phyloP scores from a whole-genome alignment of 2,797 vertebrate genomes.

The Corythornis leucogaster region DNA sequence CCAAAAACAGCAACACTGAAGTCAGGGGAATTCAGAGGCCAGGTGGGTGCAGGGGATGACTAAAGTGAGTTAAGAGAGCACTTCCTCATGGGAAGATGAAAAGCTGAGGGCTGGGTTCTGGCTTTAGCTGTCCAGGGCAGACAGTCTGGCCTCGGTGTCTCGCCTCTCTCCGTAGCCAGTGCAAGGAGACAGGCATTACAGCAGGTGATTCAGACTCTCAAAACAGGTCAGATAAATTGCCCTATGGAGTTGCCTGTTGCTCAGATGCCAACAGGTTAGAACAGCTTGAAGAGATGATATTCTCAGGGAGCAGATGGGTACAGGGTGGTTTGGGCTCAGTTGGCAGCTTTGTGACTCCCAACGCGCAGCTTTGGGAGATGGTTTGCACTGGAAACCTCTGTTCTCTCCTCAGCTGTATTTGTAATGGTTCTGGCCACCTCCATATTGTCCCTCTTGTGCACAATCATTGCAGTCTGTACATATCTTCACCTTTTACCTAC shows the following conservation, averaged over 20 bases:
- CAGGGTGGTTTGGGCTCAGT: background rate
- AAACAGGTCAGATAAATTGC: background rate
- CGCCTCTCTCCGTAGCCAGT: background rate
- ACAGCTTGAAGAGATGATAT: background rate
- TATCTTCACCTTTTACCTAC: background rate
- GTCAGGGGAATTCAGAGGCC: background rate
- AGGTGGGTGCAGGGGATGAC: background rate
- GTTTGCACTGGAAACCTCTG: background rate
- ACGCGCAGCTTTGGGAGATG: background rate
- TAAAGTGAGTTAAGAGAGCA: background rate
- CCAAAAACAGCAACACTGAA: background rate
- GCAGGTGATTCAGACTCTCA: background rate
- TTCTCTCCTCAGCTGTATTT: fast-evolving
- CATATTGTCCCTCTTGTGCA: background rate
- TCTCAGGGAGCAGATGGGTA: background rate
- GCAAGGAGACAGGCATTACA: background rate
- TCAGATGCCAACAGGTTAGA: background rate
- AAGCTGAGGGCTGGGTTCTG: background rate
- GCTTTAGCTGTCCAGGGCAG: background rate
- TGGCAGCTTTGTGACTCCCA: background rate
- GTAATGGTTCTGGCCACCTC: background rate
- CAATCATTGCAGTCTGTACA: background rate
- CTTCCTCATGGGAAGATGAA: background rate
- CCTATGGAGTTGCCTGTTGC: background rate
- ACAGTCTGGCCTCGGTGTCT: background rate